phyloP scores from a whole-genome alignment of 2,797 vertebrate species.

The Poecilia picta region DNA sequence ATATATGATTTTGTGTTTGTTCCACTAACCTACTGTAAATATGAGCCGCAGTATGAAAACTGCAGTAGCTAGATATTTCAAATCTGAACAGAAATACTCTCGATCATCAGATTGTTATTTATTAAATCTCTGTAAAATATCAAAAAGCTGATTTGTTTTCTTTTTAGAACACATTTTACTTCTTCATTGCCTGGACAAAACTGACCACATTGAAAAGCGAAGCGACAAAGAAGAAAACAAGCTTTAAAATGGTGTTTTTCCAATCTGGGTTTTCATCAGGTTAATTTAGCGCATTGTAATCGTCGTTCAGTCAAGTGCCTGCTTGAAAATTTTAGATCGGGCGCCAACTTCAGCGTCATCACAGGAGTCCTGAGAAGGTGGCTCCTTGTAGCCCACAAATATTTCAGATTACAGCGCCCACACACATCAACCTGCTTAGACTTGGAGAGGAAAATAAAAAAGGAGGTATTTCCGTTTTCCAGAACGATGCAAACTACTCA shows the following conservation, averaged over 20 bases:
- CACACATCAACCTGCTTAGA: conserved; percentile 5
- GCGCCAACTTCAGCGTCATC: conserved; percentile 4
- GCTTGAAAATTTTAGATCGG: background rate
- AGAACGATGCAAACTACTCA: background rate
- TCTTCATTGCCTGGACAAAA: background rate
- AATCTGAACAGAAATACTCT: background rate
- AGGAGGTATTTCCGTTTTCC: background rate
- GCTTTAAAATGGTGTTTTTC: background rate
- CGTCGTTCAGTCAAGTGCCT: background rate
- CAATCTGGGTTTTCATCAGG: background rate
- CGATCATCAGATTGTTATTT: background rate
- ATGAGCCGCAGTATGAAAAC: background rate
- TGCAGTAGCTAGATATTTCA: background rate
- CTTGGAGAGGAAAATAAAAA: background rate
- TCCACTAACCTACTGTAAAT: background rate
- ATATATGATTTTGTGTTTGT: background rate
- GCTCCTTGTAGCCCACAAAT: conserved; percentile 1
- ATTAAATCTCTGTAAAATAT: background rate
- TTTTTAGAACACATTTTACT: background rate
- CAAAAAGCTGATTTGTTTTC: background rate
- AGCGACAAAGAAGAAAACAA: background rate
- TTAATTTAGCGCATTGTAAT: background rate
- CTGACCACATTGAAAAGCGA: background rate
- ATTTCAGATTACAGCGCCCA: conserved; percentile 36
- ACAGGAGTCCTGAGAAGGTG: conserved; percentile 12